Evolutionary conservation across 2,888 invertebrate genomes (phyloP).

Genomic region (Osmoderma eremita): DNA sequence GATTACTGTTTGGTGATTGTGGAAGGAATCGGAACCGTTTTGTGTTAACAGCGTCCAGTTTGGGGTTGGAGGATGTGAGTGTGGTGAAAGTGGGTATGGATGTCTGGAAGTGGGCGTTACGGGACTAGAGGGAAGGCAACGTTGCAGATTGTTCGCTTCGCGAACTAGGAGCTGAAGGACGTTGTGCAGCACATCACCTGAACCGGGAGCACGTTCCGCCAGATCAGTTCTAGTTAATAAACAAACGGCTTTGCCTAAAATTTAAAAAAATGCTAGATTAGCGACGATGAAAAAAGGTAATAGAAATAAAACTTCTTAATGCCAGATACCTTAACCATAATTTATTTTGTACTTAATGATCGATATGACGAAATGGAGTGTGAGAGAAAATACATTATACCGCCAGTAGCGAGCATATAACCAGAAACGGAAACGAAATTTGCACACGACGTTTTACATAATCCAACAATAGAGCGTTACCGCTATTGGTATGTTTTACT

Average conservation of each 20-base stretch:
- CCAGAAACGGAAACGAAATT: constrained; percentile 20
- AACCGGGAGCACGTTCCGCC: constrained; percentile 90
- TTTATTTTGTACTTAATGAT: no score
- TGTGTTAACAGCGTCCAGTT: constrained; percentile 71
- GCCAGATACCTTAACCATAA: background rate
- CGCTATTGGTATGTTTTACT: background rate
- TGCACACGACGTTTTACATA: constrained; percentile 7
- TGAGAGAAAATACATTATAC: background rate
- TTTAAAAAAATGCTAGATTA: constrained; percentile 41
- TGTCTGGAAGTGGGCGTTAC: constrained; percentile 84
- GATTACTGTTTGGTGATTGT: constrained; percentile 67
- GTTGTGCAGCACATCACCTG: constrained; percentile 94
- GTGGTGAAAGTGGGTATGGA: constrained; percentile 79
- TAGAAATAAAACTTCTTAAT: background rate
- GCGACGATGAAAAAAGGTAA: background rate
- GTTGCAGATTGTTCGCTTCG: constrained; percentile 81
- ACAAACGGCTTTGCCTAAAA: constrained; percentile 87
- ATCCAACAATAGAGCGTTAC: constrained; percentile 12
- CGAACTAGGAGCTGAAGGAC: constrained; percentile 88
- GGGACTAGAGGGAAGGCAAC: constrained; percentile 82
- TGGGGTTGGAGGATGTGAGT: constrained; percentile 83
- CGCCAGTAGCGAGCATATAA: no score
- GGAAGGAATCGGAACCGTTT: constrained; percentile 59
- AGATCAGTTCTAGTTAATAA: constrained; percentile 89
- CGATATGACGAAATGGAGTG: background rate